These are phyloP conservation scores for Amia ocellicauda DNA, from an alignment of 2,113 vertebrate genomes.

Conservation along the genomic window DNA sequence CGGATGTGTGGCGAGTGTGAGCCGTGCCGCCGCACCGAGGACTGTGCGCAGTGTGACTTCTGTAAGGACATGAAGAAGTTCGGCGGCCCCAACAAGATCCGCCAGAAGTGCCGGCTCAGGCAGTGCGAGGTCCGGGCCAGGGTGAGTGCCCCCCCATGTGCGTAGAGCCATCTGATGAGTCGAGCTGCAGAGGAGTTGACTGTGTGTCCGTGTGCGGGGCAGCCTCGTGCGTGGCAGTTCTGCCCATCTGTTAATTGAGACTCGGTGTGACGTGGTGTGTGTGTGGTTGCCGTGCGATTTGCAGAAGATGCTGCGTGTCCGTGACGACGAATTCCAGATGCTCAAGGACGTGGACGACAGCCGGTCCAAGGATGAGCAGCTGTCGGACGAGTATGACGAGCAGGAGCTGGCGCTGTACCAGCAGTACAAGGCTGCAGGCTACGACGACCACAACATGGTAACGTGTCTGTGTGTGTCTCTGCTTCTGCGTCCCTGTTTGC, in stretches of 20 bases:
- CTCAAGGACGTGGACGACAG: conserved; percentile 76
- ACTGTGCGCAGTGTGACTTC: conserved; percentile 92
- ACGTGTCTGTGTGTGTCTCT: not conserved
- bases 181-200: too few relatives aligned
- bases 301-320: conserved; percentile 85
- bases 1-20: conserved; percentile 95
- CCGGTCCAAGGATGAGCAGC: conserved; percentile 66
- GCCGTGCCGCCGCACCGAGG: conserved; percentile 83
- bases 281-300: conserved; percentile 7
- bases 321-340: conserved; percentile 71
- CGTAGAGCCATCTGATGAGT: too few relatives aligned
- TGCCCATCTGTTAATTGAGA: too few relatives aligned
- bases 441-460: conserved; percentile 72
- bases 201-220: too few relatives aligned
- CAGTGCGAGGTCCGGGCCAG: conserved; percentile 90
- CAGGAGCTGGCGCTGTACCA: conserved; percentile 80
- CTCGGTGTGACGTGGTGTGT: too few relatives aligned
- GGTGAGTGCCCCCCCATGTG: conserved; percentile 59
- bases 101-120: conserved; percentile 89
- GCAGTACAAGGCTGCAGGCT: conserved; percentile 74
- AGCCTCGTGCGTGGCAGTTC: too few relatives aligned
- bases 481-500: too few relatives aligned
- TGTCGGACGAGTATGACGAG: conserved; percentile 81
- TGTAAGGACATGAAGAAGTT: conserved; percentile 98
- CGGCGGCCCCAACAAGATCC: conserved; percentile 94